Percentiles rank a stretch among this genome's conserved stretches.
These are phyloP conservation scores for Anabacerthia variegaticeps DNA, from an alignment of 2,797 vertebrate genomes.

Conservation along the genomic window DNA sequence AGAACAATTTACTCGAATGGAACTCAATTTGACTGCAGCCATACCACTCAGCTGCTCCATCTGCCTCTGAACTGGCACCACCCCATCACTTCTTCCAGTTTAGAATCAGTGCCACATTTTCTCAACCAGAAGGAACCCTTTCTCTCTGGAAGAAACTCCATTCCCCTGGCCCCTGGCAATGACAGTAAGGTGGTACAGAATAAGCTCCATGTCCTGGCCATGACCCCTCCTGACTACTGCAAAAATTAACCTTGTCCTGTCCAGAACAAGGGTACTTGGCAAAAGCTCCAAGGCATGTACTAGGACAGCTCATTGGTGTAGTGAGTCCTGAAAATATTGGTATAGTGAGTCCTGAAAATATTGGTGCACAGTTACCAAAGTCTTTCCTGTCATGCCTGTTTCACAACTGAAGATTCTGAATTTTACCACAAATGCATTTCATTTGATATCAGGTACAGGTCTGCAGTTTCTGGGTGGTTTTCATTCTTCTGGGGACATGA, in stretches of 20 bases:
- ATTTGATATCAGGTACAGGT: background rate
- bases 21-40: background rate
- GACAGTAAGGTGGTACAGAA: background rate
- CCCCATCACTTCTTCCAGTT: background rate
- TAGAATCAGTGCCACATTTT: background rate
- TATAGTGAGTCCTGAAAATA: background rate
- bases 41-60: rapidly evolving
- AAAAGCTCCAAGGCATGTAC: background rate
- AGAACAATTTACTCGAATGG: background rate
- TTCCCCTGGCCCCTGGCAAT: background rate
- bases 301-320: background rate
- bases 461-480: background rate
- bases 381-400: background rate
- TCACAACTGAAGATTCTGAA: background rate
- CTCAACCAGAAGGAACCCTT: background rate
- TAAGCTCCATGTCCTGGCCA: too few species aligned
- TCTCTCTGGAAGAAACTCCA: background rate
- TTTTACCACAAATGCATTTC: background rate
- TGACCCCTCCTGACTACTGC: background rate
- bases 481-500: background rate
- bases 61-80: rapidly evolving
- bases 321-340: background rate
- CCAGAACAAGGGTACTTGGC: background rate
- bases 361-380: background rate
- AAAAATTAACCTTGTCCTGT: background rate